Percentiles rank a stretch among this genome's conserved stretches.
Evolutionary conservation across 2,113 vertebrate genomes (phyloP).

Genomic region (Baryphthengus martii): DNA sequence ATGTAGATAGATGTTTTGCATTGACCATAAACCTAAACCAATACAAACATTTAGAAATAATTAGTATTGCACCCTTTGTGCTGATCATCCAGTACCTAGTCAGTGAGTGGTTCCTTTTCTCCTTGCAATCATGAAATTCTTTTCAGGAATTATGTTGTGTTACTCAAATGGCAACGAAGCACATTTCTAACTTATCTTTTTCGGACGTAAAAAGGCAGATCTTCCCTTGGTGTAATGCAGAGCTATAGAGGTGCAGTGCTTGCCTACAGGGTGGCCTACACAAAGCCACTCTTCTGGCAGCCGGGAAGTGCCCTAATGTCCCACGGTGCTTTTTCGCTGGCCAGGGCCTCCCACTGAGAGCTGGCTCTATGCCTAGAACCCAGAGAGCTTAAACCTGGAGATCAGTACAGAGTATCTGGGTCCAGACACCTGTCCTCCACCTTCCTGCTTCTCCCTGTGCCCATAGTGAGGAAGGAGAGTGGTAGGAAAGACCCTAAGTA

Average conservation of each 20-base stretch:
- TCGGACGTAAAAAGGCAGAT: neutral
- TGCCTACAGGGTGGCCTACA: neutral
- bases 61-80: neutral
- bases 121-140: neutral
- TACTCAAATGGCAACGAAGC: neutral
- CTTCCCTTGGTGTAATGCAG: neutral
- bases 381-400: neutral
- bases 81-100: neutral
- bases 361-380: neutral
- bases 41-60: neutral
- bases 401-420: neutral
- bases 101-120: neutral
- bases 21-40: constrained; percentile 71
- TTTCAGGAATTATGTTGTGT: neutral
- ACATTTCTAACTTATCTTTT: neutral
- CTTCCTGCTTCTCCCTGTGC: neutral
- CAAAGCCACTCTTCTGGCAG: neutral
- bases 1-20: constrained; percentile 67
- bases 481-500: neutral
- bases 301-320: neutral
- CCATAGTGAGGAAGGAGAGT: neutral
- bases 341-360: rapidly evolving
- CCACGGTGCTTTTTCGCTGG: neutral
- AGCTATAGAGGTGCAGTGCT: neutral
- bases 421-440: neutral